A percentile compares a stretch with the other conserved stretches of the same genome.
Conservation (phyloP, 2,888 invertebrate species). For the Hyalella azteca region DNA sequence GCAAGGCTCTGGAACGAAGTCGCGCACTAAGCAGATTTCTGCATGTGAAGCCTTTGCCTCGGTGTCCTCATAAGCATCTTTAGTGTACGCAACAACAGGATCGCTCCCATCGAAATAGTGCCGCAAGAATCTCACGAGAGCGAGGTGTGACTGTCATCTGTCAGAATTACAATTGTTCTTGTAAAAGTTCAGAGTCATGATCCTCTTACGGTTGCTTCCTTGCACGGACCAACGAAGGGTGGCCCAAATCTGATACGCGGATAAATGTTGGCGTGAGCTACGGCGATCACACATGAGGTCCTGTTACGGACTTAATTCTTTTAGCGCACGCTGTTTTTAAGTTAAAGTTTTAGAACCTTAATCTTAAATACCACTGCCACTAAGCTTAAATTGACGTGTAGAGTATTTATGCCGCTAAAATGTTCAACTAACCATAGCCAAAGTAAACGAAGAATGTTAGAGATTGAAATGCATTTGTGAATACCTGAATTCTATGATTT, state of each 20-base stretch:
- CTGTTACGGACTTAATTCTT: too few species aligned
- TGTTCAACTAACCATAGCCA: too few species aligned
- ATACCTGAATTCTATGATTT: too few species aligned
- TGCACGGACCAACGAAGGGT: conserved; percentile 1
- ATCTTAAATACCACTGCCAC: too few species aligned
- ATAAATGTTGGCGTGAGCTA: conserved; percentile 9
- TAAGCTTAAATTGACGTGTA: too few species aligned
- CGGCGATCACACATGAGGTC: too few species aligned
- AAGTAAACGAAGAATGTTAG: too few species aligned
- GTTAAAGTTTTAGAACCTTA: too few species aligned
- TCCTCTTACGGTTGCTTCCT: conserved; percentile 30
- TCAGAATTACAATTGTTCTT: conserved; percentile 37
- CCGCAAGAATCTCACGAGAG: conserved; percentile 21
- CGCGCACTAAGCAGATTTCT: background rate
- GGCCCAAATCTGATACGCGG: conserved; percentile 20
- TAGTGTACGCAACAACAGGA: conserved; percentile 19
- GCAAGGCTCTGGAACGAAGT: background rate
- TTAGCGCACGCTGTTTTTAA: too few species aligned
- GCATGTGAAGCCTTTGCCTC: background rate
- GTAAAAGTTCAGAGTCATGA: conserved; percentile 32
- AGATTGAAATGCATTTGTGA: too few species aligned
- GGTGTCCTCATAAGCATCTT: conserved; percentile 23
- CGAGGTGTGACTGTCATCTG: conserved; percentile 34
- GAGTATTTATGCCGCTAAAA: too few species aligned
- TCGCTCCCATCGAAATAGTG: conserved; percentile 10